Evolutionary conservation across 2,113 vertebrate genomes (phyloP).

Genomic region (Addax nasomaculatus): DNA sequence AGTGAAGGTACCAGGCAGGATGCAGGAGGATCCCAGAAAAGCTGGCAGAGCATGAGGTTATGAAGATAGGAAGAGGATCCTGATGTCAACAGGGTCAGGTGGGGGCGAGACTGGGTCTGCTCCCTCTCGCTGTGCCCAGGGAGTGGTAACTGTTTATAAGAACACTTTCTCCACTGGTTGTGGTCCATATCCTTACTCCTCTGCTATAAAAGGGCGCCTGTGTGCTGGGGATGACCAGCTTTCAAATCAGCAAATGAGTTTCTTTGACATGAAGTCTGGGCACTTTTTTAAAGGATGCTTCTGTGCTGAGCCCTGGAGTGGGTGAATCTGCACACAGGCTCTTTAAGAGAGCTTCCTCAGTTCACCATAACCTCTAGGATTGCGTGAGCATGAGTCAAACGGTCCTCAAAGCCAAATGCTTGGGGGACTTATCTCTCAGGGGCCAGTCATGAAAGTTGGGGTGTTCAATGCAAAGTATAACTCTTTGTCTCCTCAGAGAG

Average conservation of each 20-base stretch:
- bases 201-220: background rate
- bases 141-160: background rate
- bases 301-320: background rate
- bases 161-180: background rate
- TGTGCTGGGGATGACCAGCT: background rate
- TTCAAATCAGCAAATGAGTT: background rate
- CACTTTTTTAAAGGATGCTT: background rate
- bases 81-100: rapidly evolving
- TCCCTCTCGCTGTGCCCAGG: background rate
- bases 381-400: background rate
- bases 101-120: background rate
- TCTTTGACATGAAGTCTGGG: background rate
- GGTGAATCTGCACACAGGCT: background rate
- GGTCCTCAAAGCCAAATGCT: background rate
- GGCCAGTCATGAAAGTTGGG: background rate
- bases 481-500: background rate
- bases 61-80: background rate
- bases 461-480: background rate
- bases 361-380: background rate
- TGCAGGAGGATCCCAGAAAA: background rate
- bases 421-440: background rate
- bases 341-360: background rate
- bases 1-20: background rate
- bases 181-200: background rate
- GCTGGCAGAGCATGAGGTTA: rapidly evolving